phyloP scores from a whole-genome alignment of 2,113 vertebrate genomes.

The Phyllostomus hastatus region DNA sequence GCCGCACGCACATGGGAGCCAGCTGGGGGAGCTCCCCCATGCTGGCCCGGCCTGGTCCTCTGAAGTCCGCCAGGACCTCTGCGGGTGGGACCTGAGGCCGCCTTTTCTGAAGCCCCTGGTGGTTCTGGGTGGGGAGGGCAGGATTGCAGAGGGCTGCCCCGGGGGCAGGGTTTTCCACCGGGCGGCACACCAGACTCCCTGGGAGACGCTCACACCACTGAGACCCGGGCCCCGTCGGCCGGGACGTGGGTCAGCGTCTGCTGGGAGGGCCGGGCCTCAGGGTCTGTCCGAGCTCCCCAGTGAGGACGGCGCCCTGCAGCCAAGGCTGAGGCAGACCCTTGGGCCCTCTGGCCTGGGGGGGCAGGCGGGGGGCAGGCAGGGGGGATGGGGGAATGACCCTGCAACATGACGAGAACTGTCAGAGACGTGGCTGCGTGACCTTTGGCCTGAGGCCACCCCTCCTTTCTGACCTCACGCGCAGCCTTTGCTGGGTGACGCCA shows the following conservation, averaged over 20 bases:
- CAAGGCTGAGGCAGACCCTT: background rate
- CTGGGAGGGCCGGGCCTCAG: background rate
- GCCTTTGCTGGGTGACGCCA: rapidly evolving
- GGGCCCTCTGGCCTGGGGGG: background rate
- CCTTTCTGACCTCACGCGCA: background rate
- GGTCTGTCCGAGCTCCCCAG: background rate
- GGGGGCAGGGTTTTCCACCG: background rate
- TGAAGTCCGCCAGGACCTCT: background rate
- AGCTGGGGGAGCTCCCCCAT: background rate
- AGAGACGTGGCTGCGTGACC: background rate
- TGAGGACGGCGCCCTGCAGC: too few relatives aligned
- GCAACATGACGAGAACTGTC: background rate
- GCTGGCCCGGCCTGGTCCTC: background rate
- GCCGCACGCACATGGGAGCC: background rate
- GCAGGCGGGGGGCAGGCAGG: too few relatives aligned
- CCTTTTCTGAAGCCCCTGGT: background rate
- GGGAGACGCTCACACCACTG: background rate
- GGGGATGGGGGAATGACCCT: too few relatives aligned
- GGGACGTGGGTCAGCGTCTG: background rate
- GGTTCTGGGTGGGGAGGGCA: background rate
- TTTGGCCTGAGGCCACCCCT: background rate
- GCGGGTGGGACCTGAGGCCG: background rate
- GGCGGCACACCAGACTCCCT: rapidly evolving
- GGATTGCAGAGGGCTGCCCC: background rate
- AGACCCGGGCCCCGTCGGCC: background rate